A percentile compares a stretch with the other conserved stretches of the same genome.
phyloP scores from a whole-genome alignment of 2,888 invertebrate genomes.

The Tiliacea citrago region DNA sequence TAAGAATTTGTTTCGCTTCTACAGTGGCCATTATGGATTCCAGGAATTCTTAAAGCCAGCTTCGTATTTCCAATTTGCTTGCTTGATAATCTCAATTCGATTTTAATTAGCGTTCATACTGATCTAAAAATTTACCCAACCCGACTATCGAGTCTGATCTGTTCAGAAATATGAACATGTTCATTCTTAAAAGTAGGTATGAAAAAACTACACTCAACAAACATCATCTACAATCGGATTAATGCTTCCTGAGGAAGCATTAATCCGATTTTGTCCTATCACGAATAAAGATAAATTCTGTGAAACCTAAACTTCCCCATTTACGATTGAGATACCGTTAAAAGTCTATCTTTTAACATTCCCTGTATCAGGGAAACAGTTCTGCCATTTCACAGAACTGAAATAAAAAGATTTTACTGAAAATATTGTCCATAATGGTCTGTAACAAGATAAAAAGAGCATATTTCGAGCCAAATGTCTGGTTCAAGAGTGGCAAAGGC shows the following conservation, averaged over 20 bases:
- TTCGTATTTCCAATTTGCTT: not conserved
- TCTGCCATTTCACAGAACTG: not conserved
- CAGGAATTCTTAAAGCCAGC: constrained; percentile 4
- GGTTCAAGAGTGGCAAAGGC: constrained; percentile 6
- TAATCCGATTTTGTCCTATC: too few relatives aligned
- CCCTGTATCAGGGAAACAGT: not conserved
- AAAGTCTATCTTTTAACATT: constrained; percentile 8
- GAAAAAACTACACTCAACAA: not conserved
- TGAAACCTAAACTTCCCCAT: constrained; percentile 3
- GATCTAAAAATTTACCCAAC: not conserved
- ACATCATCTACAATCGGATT: not conserved
- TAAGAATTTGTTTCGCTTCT: constrained; percentile 38
- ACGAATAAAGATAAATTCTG: not conserved
- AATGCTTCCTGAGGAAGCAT: not conserved
- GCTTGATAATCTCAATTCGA: not conserved
- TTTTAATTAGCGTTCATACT: constrained; percentile 7
- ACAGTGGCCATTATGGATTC: constrained; percentile 6
- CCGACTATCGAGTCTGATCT: not conserved
- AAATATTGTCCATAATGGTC: constrained; percentile 24
- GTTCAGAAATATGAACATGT: not conserved
- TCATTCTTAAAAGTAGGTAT: not conserved
- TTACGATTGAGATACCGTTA: not conserved
- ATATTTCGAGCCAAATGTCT: constrained; percentile 18
- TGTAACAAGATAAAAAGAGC: not conserved
- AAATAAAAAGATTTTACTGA: constrained; percentile 2